phyloP scores from a whole-genome alignment of 2,113 vertebrate genomes.

The Apodemus speciosus region DNA sequence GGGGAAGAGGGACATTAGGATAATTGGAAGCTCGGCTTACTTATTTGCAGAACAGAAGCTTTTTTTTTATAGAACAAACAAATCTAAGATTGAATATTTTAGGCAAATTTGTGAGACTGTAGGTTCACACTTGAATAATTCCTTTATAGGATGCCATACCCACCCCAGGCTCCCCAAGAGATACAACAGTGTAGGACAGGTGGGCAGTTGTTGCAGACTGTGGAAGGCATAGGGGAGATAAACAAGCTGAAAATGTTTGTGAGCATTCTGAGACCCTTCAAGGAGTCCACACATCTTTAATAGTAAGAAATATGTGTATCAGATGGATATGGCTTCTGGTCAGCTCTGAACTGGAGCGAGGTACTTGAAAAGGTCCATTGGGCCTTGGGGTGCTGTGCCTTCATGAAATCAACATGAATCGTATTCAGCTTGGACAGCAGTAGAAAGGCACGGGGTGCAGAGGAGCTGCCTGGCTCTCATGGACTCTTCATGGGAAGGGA shows the following conservation, averaged over 20 bases:
- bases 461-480: not conserved
- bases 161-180: not conserved
- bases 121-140: not conserved
- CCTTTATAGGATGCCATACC: not conserved
- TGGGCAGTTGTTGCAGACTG: not conserved
- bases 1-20: not conserved
- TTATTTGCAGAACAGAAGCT: slow-evolving; percentile 46
- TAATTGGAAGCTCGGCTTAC: not conserved
- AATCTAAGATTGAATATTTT: not conserved
- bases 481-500: not conserved
- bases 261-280: not conserved
- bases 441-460: not conserved
- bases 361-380: not conserved
- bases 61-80: slow-evolving; percentile 12
- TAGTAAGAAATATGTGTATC: slow-evolving; percentile 18
- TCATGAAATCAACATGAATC: not conserved
- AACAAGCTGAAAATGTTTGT: not conserved
- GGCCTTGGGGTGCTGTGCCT: not conserved
- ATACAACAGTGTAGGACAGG: not conserved
- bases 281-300: not conserved
- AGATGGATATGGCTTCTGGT: not conserved
- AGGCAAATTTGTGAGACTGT: not conserved
- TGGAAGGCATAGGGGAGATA: not conserved
- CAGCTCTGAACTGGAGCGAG: not conserved
- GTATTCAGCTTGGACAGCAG: not conserved